Percentiles rank a stretch among this genome's conserved stretches.
These are phyloP conservation scores for Limnephilus marmoratus DNA, from an alignment of 2,888 invertebrate species.

Conservation along the genomic window DNA sequence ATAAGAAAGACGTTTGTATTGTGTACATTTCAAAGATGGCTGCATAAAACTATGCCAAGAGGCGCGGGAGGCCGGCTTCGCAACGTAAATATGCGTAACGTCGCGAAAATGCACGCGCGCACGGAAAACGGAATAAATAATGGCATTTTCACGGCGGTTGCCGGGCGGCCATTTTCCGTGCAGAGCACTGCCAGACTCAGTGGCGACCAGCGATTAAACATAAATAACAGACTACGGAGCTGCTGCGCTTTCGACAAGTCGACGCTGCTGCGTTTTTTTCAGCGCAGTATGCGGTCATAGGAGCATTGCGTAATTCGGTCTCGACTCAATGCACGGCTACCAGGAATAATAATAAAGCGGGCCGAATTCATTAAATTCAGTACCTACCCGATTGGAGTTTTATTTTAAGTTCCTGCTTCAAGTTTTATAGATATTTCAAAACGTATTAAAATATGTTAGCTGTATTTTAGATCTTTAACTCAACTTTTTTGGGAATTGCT, in stretches of 20 bases:
- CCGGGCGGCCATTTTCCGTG: slow-evolving; percentile 30
- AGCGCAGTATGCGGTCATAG: slow-evolving; percentile 21
- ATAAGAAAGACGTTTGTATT: background rate
- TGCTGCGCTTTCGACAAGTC: background rate
- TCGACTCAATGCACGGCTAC: background rate
- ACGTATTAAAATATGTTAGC: no score
- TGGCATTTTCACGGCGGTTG: slow-evolving; percentile 19
- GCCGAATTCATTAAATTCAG: background rate
- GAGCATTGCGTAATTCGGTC: slow-evolving; percentile 26
- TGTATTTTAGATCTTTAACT: no score
- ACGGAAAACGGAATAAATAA: slow-evolving; percentile 20
- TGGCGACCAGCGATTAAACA: slow-evolving; percentile 21
- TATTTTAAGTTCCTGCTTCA: background rate
- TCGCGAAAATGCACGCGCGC: slow-evolving; percentile 40
- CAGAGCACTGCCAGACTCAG: slow-evolving; percentile 19
- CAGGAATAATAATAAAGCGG: background rate
- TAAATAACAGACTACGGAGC: background rate
- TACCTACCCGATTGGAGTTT: background rate
- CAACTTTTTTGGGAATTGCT: no score
- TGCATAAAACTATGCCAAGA: background rate
- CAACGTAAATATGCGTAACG: background rate
- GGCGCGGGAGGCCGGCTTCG: background rate
- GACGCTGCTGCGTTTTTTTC: slow-evolving; percentile 28
- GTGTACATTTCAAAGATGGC: background rate
- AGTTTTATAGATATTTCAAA: background rate